These are phyloP conservation scores for Cyanoliseus patagonus DNA, from an alignment of 2,113 vertebrate genomes.

Conservation along the genomic window DNA sequence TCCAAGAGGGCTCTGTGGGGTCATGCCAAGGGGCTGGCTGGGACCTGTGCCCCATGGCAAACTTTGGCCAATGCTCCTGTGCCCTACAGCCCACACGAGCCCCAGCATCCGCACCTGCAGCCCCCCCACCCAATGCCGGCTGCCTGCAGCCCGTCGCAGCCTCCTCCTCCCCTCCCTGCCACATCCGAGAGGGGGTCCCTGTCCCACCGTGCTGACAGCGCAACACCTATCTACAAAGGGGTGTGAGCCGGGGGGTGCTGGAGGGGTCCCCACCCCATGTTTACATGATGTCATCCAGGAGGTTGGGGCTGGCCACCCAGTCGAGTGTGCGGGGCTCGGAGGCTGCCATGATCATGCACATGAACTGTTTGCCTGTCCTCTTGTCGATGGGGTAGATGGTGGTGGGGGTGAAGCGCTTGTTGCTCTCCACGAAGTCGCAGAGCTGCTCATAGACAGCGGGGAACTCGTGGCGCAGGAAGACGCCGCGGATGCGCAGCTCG, in stretches of 20 bases:
- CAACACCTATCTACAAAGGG: constrained; percentile 79
- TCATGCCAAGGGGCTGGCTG: neutral
- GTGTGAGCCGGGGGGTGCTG: neutral
- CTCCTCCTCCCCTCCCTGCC: neutral
- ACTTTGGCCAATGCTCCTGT: accelerated
- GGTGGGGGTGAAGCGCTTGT: constrained; percentile 94
- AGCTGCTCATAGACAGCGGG: constrained; percentile 93
- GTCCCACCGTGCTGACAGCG: constrained; percentile 3
- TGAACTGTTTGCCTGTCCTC: constrained; percentile 95
- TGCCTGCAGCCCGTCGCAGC: accelerated
- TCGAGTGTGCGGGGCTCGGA: constrained; percentile 95
- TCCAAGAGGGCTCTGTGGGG: neutral
- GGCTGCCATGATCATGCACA: constrained; percentile 99
- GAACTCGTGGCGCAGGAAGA: constrained; percentile 95
- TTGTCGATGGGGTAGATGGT: constrained; percentile 97
- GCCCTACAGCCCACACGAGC: accelerated
- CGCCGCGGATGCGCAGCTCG: constrained; percentile 91
- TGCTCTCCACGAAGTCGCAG: constrained; percentile 94
- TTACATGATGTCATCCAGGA: constrained; percentile 96
- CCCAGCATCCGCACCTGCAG: accelerated
- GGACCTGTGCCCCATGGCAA: neutral
- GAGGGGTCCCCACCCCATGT: neutral
- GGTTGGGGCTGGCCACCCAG: constrained; percentile 93
- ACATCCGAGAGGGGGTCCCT: neutral
- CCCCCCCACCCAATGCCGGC: too few relatives aligned